These are phyloP conservation scores for Xanthia togata DNA, from an alignment of 2,888 invertebrate genomes.

Conservation along the genomic window DNA sequence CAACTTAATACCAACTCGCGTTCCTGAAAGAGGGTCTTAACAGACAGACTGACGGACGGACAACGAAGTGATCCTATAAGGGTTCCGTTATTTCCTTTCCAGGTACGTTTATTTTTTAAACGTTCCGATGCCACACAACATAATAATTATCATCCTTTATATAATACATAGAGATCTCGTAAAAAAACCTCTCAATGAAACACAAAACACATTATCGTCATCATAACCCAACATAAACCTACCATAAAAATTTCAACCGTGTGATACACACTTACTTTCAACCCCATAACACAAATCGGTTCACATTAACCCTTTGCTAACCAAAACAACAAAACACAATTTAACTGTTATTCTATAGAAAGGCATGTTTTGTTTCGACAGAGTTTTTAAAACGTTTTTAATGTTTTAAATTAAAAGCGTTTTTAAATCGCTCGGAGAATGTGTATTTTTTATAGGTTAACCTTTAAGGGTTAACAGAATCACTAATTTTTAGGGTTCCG, in stretches of 20 bases:
- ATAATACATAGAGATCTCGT: neutral
- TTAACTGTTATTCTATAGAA: neutral
- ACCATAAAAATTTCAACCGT: constrained; percentile 52
- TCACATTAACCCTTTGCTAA: constrained; percentile 35
- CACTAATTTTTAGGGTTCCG: too few relatives aligned
- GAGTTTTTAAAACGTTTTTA: constrained; percentile 42
- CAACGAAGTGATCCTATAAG: too few relatives aligned
- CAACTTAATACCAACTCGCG: too few relatives aligned
- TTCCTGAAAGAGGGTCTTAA: too few relatives aligned
- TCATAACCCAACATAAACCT: constrained; percentile 26
- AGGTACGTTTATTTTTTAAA: too few relatives aligned
- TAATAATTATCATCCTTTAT: neutral
- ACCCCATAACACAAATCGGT: constrained; percentile 34
- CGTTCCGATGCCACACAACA: neutral
- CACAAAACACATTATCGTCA: constrained; percentile 14
- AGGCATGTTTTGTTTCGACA: constrained; percentile 19
- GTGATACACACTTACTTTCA: constrained; percentile 33
- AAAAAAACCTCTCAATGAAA: constrained; percentile 18
- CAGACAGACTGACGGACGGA: too few relatives aligned
- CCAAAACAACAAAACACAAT: constrained; percentile 47
- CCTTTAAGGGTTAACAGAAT: neutral
- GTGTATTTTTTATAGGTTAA: neutral
- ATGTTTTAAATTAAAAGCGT: constrained; percentile 9
- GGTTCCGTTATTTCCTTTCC: too few relatives aligned
- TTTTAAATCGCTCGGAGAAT: neutral